Evolutionary conservation across 1,140 invertebrate genomes (phyloP).

Genomic region (Euwallacea fornicatus): DNA sequence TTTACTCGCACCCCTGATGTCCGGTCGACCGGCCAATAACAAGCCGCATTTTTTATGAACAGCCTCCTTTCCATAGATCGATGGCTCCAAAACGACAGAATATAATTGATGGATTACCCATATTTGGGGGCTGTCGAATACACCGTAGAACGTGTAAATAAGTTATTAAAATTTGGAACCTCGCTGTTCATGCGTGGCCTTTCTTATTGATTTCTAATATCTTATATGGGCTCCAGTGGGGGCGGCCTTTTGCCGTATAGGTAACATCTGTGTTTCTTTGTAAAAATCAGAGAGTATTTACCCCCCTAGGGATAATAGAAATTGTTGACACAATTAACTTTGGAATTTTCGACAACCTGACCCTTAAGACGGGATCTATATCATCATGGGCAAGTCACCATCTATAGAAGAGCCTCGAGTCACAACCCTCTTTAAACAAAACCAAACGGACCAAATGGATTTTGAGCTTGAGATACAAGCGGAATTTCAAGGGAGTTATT

Average conservation of each 20-base stretch:
- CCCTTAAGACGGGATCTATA: no score
- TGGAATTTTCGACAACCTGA: no score
- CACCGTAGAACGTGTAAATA: conserved; percentile 31
- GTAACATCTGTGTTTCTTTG: no score
- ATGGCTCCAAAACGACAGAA: no score
- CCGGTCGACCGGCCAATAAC: background rate
- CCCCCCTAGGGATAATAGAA: no score
- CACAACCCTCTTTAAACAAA: background rate
- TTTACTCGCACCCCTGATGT: conserved; percentile 4
- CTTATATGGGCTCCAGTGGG: conserved; percentile 4
- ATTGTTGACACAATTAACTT: no score
- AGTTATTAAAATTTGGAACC: conserved; percentile 30
- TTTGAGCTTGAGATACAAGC: conserved; percentile 3
- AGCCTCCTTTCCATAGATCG: no score
- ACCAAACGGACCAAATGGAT: conserved; percentile 17
- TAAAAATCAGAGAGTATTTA: no score
- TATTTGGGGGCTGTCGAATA: conserved; percentile 16
- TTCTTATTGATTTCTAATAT: conserved; percentile 32
- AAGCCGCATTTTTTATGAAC: background rate
- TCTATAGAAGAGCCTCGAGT: conserved; percentile 4
- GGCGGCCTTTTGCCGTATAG: background rate
- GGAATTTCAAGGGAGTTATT: no score
- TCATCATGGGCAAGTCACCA: background rate
- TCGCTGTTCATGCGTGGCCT: conserved; percentile 32
- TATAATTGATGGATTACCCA: conserved; percentile 24